Evolutionary conservation across 2,797 vertebrate genomes (phyloP), one percentile per base, ranked within the genome.

Genomic region (Epinephelus malabaricus): DNA sequence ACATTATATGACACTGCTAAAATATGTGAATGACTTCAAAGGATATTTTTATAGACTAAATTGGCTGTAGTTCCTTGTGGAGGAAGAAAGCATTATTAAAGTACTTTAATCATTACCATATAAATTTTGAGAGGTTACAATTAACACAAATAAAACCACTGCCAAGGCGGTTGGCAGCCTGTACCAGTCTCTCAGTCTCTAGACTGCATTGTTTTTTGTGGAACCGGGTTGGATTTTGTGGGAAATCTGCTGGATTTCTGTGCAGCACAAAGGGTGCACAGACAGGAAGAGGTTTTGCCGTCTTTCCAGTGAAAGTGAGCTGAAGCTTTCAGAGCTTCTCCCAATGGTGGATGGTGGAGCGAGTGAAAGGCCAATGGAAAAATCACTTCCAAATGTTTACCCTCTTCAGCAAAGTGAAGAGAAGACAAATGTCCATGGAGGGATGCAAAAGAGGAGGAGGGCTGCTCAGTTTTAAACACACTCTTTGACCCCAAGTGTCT

Each of bases 361-460:
- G 40, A 87, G 78, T 78, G 70, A 88, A 92, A 88, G 78, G 84
- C 79, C 81, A 78, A 81, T 80, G 89, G 88, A 91, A 92, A 92
- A 89, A 92, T 86, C 76, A 78, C 84, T 92, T 86, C 85, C 87
- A 90, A 92, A 93, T 93, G 91, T 93, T 92, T 87, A 89, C 66
- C 67, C 71, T 85, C 82, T 69, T 78, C 65, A 72, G 86, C 61
- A 67, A 80, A 89, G 88, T 76, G 66, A 83, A 85, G 76, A 73
- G 72, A 79, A 88, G 86, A 91, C 81, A 81, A 84, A 84, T 3
- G 54, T 73, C 72, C 65, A 61, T 5, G 15, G 73, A 74, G 65
- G 34, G 80, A 88, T 76, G 79, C 73, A 79, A 54, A 68, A 73
- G 54, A 78, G 66, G 25, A 70, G 34, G 68, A 68, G 61, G 76